These are phyloP conservation scores for Blastobasis lacticolella DNA, from an alignment of 2,888 invertebrate species.

Conservation along the genomic window DNA sequence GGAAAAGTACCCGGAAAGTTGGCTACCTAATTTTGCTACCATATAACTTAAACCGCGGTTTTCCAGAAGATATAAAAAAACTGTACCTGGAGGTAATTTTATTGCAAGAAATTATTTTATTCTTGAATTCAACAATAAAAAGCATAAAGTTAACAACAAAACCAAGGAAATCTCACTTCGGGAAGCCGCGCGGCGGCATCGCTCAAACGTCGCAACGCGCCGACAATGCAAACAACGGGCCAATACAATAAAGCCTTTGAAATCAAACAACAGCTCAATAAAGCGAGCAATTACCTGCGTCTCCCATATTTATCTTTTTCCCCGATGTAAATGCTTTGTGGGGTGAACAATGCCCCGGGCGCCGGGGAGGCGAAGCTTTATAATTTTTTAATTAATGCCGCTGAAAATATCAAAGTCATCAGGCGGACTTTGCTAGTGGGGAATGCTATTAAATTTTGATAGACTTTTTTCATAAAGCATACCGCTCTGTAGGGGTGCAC, in stretches of 20 bases:
- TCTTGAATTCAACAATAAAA: too few relatives aligned
- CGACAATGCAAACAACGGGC: too few relatives aligned
- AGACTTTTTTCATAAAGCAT: slow-evolving; percentile 51
- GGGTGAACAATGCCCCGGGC: slow-evolving; percentile 48
- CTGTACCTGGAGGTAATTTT: too few relatives aligned
- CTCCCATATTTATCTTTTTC: slow-evolving; percentile 70
- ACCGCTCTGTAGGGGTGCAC: slow-evolving; percentile 30
- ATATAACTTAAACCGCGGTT: too few relatives aligned
- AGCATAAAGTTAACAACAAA: too few relatives aligned
- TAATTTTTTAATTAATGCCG: slow-evolving; percentile 74
- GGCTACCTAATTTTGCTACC: too few relatives aligned
- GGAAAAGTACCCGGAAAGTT: too few relatives aligned
- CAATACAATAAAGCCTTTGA: slow-evolving; percentile 52
- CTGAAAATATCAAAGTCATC: slow-evolving; percentile 73
- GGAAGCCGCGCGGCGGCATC: too few relatives aligned
- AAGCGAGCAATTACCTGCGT: slow-evolving; percentile 65
- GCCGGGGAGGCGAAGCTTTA: slow-evolving; percentile 59
- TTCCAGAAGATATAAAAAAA: too few relatives aligned
- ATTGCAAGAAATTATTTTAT: too few relatives aligned
- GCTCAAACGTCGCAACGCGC: too few relatives aligned
- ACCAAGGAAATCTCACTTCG: too few relatives aligned
- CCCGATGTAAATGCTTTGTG: slow-evolving; percentile 62
- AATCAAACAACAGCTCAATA: slow-evolving; percentile 69
- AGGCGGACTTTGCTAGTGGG: slow-evolving; percentile 49
- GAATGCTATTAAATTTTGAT: slow-evolving; percentile 56